These are phyloP conservation scores for Eubasilissa regina DNA, from an alignment of 1,140 invertebrate species.

Conservation along the genomic window DNA sequence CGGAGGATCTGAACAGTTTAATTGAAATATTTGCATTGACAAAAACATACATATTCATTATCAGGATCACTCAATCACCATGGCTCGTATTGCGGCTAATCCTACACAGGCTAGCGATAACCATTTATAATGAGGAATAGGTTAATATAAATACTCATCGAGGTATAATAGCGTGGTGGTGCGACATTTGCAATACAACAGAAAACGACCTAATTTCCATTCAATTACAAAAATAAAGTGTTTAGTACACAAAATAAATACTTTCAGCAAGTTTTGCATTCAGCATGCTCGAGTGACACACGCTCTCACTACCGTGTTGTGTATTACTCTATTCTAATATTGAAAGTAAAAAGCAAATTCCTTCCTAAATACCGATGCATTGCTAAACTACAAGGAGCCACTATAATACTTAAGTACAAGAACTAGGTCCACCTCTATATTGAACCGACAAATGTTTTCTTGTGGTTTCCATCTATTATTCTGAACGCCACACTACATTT, in stretches of 20 bases:
- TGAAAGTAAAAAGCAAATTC: constrained; percentile 43
- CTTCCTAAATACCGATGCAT: constrained; percentile 55
- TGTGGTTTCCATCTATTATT: constrained; percentile 4
- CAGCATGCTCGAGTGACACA: constrained; percentile 29
- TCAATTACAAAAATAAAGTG: constrained; percentile 44
- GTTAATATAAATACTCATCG: too few relatives aligned
- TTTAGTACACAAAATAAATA: constrained; percentile 39
- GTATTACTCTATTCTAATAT: constrained; percentile 47
- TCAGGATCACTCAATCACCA: too few relatives aligned
- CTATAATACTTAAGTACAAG: constrained; percentile 58
- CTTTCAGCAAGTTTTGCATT: constrained; percentile 26
- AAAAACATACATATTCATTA: too few relatives aligned
- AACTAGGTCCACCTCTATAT: constrained; percentile 31
- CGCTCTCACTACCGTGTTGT: constrained; percentile 45
- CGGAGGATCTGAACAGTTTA: too few relatives aligned
- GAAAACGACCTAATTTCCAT: neutral
- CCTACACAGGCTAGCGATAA: too few relatives aligned
- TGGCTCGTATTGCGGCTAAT: too few relatives aligned
- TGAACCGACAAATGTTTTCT: constrained; percentile 33
- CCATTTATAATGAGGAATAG: too few relatives aligned
- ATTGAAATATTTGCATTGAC: too few relatives aligned
- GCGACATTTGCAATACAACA: constrained; percentile 7
- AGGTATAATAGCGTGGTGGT: neutral
- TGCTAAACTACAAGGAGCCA: constrained; percentile 54
- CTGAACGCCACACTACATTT: neutral